Conservation (phyloP, 2,797 vertebrate genomes). For the Acestrorhynchus altus region DNA sequence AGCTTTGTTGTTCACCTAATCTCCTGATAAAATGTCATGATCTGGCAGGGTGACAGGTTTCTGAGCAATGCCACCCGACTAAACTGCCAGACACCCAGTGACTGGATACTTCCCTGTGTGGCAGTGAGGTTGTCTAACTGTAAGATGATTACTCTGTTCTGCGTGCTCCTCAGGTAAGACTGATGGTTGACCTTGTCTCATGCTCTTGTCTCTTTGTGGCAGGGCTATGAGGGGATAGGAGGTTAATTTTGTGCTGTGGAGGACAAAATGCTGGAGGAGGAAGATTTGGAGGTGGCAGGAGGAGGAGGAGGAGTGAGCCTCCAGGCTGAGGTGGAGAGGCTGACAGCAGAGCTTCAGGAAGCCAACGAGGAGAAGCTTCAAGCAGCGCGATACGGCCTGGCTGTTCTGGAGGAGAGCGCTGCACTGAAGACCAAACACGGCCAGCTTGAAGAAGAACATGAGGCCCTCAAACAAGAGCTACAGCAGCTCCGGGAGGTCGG, state of each 20-base stretch:
- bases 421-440: slow-evolving; percentile 78
- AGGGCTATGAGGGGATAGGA: slow-evolving; percentile 42
- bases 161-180: background rate
- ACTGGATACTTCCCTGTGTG: background rate
- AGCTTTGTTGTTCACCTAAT: slow-evolving; percentile 24
- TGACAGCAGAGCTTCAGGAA: slow-evolving; percentile 85
- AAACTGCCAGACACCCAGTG: background rate
- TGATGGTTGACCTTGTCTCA: slow-evolving; percentile 16
- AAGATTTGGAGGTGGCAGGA: slow-evolving; percentile 63
- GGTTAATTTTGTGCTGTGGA: slow-evolving; percentile 1
- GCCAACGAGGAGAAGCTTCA: slow-evolving; percentile 87
- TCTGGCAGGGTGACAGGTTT: too few species aligned
- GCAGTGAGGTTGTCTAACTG: background rate
- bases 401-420: slow-evolving; percentile 84
- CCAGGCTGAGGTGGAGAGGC: slow-evolving; percentile 77
- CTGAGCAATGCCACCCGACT: background rate
- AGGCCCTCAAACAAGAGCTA: slow-evolving; percentile 78
- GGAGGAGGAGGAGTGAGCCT: slow-evolving; percentile 65
- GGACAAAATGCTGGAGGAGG: slow-evolving; percentile 74
- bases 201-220: background rate
- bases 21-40: slow-evolving; percentile 15
- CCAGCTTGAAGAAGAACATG: slow-evolving; percentile 84
- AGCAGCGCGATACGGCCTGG: slow-evolving; percentile 86
- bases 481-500: slow-evolving; percentile 83
- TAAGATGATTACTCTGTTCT: background rate